These are phyloP conservation scores for Synaphobranchus kaupii DNA, from an alignment of 2,797 vertebrate species.

Conservation along the genomic window DNA sequence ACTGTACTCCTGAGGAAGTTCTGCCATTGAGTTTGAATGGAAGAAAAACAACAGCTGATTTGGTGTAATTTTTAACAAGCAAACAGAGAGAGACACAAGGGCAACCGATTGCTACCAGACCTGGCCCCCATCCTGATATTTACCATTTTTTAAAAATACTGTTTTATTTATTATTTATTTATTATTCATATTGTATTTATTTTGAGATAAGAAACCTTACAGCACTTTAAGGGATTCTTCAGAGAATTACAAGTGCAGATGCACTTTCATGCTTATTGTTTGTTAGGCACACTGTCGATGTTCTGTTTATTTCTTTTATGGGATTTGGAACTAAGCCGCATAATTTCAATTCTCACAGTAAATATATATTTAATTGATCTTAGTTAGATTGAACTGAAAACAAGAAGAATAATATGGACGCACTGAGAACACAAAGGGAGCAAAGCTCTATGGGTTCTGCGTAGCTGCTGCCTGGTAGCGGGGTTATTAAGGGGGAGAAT, in stretches of 20 bases:
- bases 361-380: too few species aligned
- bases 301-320: constrained; percentile 28
- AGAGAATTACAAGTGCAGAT: too few species aligned
- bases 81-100: background rate
- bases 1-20: background rate
- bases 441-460: background rate
- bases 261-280: too few species aligned
- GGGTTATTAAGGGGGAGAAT: constrained; percentile 46
- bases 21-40: background rate
- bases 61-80: background rate
- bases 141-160: too few species aligned
- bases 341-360: background rate
- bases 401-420: background rate
- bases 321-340: constrained; percentile 20
- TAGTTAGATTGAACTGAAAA: background rate
- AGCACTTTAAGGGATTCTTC: too few species aligned
- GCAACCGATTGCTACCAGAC: background rate
- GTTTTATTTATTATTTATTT: too few species aligned
- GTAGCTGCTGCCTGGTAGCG: constrained; percentile 27
- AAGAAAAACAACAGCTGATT: background rate
- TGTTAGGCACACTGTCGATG: constrained; percentile 31
- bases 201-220: too few species aligned
- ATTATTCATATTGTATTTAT: too few species aligned
- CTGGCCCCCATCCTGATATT: background rate
- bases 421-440: background rate